Evolutionary conservation across 2,797 vertebrate genomes (phyloP), one percentile per base, ranked within the genome.

Genomic region (Cyprinodon diabolis): DNA sequence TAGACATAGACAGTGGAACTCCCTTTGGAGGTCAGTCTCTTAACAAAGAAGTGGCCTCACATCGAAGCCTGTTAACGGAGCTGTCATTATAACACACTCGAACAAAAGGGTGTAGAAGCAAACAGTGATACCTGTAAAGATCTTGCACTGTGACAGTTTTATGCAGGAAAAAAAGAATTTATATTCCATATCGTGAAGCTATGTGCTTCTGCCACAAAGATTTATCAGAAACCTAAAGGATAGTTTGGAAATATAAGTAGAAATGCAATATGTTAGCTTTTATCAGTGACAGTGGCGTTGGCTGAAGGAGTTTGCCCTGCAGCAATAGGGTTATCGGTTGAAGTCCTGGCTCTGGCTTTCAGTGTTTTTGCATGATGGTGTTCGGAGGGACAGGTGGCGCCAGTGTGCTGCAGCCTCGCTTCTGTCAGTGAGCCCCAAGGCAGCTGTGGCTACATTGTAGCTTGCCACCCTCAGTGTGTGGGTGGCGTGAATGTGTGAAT

Each of bases 1-100:
- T 82, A 76, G 85, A 87, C 79, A 66, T 69, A 54, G 75, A 80
- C 75, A 80, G 74, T 49, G 30, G 75, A 80, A 84, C 85, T 87
- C 80, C 80, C 79, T 68, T 68, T 54, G 54, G 78, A 86, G 80
- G 62, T 37, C 68, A 67, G 21, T 73, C 68, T 66, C 62, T 51
- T 54, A 77, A 71, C 72, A 8, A 87, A 84, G 84, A 80, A 72
- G 84, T 40, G 63, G 70, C 75, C 76, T 81, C 81, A 52, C 76
- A 79, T 65, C 58, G 77, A 51, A 69, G 58, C 49, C 45, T 40
- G 19, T 71, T 76, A 66, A 19, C 75, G 52, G 72, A 75, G 69
- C 71, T 68, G 21, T 60, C 1, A 77, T 87, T 68, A 71, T 62
- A 67, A 25, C 25, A 66, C 71, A 52, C 58, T 48, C 56, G 76